Base-by-base conservation (phyloP, 2,888 invertebrate species). In the Ptilodon capucinus region DNA sequence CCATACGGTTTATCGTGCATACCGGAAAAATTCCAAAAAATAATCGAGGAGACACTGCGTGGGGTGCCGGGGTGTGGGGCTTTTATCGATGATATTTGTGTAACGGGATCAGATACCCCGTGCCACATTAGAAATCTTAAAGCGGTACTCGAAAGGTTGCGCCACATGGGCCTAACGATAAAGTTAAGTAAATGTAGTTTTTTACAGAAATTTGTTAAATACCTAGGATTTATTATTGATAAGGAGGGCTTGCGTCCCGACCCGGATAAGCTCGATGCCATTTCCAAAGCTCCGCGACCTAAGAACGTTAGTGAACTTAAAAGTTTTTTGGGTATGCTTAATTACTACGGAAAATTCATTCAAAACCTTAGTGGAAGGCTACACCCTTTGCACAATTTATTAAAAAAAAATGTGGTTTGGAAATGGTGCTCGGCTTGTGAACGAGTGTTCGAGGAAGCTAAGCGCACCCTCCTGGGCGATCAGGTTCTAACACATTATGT, bases 131-230 rank as follows among this genome's bases (percentile, higher is more conserved):
- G 25, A 9, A 54, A 51, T 42, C 21, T 56, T 5, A 25, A 40
- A 40, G 25, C 34, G 0, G 47, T 57, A 13, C 19, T 57, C 0
- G 57, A 50, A 17, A 61, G 64, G 1, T 35, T 68, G 4, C 1
- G 32, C 55, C 45, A 40, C 39, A 49, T 53, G 40, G 64, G 61
- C 2, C 25, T 48, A 1, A 57, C 36, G 3, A 36, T 60, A 9
- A 58, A 54, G 48, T 21, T 51, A 38, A 46, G 50, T n/a, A 64
- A 63, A 40, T 68, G 63, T 52, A 39, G 16, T 1, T 68, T 68
- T 41, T 49, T 65, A 7, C 51, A 62, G 44, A 30, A 52, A 4
- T 51, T 46, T 35, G 57, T 62, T 0, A 57, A 44, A 4, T 65
- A 65, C 41, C 35, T 62, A 18, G 67, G 59, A 2, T 48, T 40